These are phyloP conservation scores for Pagetopsis macropterus DNA, from an alignment of 2,797 vertebrate genomes.

Conservation along the genomic window DNA sequence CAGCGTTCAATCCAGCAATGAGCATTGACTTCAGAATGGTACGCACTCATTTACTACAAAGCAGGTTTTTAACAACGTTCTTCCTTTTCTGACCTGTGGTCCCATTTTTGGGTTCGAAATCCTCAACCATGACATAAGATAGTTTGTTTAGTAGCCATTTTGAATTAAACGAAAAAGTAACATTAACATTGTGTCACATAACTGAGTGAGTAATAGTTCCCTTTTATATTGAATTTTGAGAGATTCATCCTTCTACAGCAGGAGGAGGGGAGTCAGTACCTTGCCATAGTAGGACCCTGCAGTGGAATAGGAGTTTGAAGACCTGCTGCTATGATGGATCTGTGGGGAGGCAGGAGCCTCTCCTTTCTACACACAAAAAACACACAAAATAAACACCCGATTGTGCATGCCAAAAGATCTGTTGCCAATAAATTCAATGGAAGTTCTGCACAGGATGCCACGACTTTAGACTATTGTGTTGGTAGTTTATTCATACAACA, in stretches of 20 bases:
- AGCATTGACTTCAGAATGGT: neutral
- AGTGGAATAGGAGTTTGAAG: slow-evolving; percentile 1
- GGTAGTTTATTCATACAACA: slow-evolving; percentile 9
- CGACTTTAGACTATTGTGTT: slow-evolving; percentile 45
- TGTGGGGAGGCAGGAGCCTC: slow-evolving; percentile 10
- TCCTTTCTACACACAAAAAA: slow-evolving; percentile 46
- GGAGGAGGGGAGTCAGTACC: slow-evolving; percentile 34
- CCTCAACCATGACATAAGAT: neutral
- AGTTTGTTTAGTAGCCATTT: too few relatives aligned
- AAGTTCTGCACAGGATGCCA: slow-evolving; percentile 46
- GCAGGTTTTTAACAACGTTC: neutral
- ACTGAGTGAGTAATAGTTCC: neutral
- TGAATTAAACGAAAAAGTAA: too few relatives aligned
- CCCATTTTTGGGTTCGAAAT: too few relatives aligned
- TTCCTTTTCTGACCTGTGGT: neutral
- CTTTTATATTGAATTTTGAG: too few relatives aligned
- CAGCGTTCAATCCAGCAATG: neutral
- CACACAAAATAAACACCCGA: slow-evolving; percentile 7
- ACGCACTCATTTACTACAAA: neutral
- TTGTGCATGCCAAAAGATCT: slow-evolving; percentile 5
- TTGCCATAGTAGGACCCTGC: slow-evolving; percentile 19
- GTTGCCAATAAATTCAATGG: neutral
- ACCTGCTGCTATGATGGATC: slow-evolving; percentile 17
- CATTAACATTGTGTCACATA: neutral
- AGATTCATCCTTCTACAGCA: neutral